Evolutionary conservation across 1,140 invertebrate species (phyloP), one percentile per base, ranked within the genome.

Genomic region (Homalodisca vitripennis): DNA sequence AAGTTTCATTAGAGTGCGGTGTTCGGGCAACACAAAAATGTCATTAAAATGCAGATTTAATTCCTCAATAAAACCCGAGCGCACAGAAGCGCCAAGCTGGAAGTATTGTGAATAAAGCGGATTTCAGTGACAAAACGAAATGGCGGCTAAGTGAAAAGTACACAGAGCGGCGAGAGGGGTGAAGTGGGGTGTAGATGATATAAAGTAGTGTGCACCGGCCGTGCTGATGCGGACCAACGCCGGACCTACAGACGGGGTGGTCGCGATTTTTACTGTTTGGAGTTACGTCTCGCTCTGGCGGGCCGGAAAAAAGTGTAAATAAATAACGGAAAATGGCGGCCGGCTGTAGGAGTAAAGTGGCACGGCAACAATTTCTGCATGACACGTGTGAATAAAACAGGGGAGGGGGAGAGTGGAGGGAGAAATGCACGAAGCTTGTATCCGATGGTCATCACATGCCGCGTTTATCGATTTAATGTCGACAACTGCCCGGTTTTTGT

Each of bases 371-470:
- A 67, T 67, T 67, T 29, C 65, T 67, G 46, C 48, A 53, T 67
- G 65, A 67, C 47, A 67, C 48, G 29, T 53, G 65, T 67, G 65
- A 67, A 67, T 67, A 67, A 67, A 47, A 65, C 34, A 51, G 29
- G 26, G 27, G 46, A n/a, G n/a, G n/a, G n/a, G n/a, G n/a, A n/a
- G n/a, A n/a, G n/a, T n/a, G n/a, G n/a, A n/a, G n/a, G 47, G 20
- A 3, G 55, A 68, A 67, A 71, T 41, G 57, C 70, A 57, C 26
- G 72, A 69, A 60, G 60, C 72, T 31, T 71, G 72, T 72, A 67
- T 55, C 62, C 71, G 64, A 51, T 65, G 69, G 69, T 72, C 46
- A 67, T 51, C 47, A 30, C 68, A 63, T 24, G 41, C 68, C 27
- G 30, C 46, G 47, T 32, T 67, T 48, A 69, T 68, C 31, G 55